These are phyloP conservation scores for Odocoileus virginianus DNA, from an alignment of 2,113 vertebrate genomes.

Conservation along the genomic window DNA sequence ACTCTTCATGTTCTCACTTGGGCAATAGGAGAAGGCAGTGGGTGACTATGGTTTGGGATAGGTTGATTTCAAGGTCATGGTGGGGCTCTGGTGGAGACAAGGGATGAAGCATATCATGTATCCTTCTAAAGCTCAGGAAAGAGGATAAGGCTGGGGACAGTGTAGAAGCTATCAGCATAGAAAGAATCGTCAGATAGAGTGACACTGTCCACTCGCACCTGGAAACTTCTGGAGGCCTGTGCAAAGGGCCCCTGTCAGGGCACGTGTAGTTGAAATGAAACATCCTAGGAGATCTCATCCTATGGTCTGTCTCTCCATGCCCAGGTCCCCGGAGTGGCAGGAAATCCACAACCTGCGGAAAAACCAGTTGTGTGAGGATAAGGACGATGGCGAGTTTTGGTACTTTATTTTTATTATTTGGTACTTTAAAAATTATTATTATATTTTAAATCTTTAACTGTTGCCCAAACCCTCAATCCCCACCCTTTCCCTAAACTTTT, in stretches of 20 bases:
- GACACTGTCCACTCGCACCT: neutral
- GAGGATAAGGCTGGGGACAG: neutral
- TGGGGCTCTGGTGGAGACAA: neutral
- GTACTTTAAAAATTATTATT: neutral
- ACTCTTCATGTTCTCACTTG: fast-evolving
- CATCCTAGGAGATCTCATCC: neutral
- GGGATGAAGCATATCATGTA: fast-evolving
- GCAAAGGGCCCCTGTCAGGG: neutral
- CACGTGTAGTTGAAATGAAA: neutral
- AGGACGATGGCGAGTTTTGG: constrained; percentile 84
- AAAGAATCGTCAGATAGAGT: neutral
- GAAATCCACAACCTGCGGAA: constrained; percentile 25
- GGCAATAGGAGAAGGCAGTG: neutral
- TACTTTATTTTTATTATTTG: constrained; percentile 56
- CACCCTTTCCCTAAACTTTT: neutral
- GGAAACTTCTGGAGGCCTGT: neutral
- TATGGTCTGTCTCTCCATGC: neutral
- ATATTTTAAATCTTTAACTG: neutral
- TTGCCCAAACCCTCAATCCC: neutral
- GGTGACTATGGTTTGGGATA: neutral
- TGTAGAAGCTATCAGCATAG: neutral
- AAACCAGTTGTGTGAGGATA: constrained; percentile 63
- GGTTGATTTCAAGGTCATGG: neutral
- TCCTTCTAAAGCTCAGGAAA: neutral
- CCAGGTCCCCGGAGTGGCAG: constrained; percentile 80